These are phyloP conservation scores for Nycteola revayana DNA, from an alignment of 2,888 invertebrate genomes.

Conservation along the genomic window DNA sequence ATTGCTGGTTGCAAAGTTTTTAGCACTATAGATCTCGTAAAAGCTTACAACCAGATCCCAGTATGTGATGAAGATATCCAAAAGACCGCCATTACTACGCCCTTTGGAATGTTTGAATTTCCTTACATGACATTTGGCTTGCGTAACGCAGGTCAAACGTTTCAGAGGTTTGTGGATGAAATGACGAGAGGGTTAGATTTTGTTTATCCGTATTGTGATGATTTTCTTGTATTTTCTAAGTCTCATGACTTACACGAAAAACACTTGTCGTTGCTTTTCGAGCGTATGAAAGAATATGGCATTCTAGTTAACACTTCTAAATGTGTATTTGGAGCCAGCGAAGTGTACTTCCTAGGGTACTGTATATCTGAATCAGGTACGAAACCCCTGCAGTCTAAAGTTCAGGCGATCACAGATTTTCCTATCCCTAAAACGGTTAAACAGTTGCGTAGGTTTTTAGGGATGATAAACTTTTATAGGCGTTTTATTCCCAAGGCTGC, in stretches of 20 bases:
- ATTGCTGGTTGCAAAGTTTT: slow-evolving; percentile 1
- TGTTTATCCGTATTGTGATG: no score
- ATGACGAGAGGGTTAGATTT: background rate
- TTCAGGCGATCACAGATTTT: slow-evolving; percentile 14
- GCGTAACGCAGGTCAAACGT: slow-evolving; percentile 4
- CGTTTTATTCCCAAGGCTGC: slow-evolving; percentile 3
- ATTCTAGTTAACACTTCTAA: background rate
- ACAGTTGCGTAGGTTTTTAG: slow-evolving; percentile 9
- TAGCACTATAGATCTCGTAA: slow-evolving; percentile 15
- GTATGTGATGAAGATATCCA: background rate
- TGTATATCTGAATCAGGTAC: slow-evolving; percentile 2
- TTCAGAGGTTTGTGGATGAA: slow-evolving; percentile 3
- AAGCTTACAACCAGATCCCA: background rate
- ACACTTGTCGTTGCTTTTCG: background rate
- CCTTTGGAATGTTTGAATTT: background rate
- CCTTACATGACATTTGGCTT: background rate
- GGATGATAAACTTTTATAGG: slow-evolving; percentile 10
- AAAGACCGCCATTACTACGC: no score
- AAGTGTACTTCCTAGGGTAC: slow-evolving; percentile 6
- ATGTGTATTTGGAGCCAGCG: background rate
- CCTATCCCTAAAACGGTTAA: slow-evolving; percentile 3
- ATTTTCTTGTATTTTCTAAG: no score
- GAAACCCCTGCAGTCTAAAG: slow-evolving; percentile 4
- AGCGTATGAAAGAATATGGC: slow-evolving; percentile 1
- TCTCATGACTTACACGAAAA: background rate